Evolutionary conservation across 2,113 vertebrate genomes (phyloP), one percentile per base, ranked within the genome.

Genomic region (Microtus oregoni): DNA sequence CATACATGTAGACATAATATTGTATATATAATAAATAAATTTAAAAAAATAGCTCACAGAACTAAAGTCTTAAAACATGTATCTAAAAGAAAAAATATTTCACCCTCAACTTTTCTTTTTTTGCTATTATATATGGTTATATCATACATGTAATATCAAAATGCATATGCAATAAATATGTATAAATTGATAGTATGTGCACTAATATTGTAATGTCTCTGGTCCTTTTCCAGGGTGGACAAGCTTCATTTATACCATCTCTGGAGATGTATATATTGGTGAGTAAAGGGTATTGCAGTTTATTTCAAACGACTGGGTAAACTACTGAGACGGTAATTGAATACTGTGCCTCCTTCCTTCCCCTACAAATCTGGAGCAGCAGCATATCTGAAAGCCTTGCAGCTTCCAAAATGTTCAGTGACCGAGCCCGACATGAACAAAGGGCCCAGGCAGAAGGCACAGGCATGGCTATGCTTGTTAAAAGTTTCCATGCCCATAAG

Each of bases 241-340:
- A 11, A 92, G 98, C 58, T 99, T 99, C 97, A 98, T 99, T 98
- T 99, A 99, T 86, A 99, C 98, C 4, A 96, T 98, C 1, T 98
- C 98, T 86, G 98, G 98, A 96, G 97, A 95, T 55, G 47, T 98
- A 32, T 94, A 96, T 96, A 97, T 98, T 86, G 99, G 98, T 99
- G 97, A 99, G 98, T 98, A 87, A 61, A 76, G 24, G 73, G 17
- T 86, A 7, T 47, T 94, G 78, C 20, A 72, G 52, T 96, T 38
- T 88, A 41, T 3, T 92, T 86, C 89, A 70, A 90, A 81, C 5
- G n/a, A 47, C 14, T 55, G 44, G 47, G 75, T 79, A 77, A 76
- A 86, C 63, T 61, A 9, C 13, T 89, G 50, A 77, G 79, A 70
- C 24, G 44, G 41, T 41, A 20, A 55, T 68, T 65, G n/a, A 91